Conservation (phyloP, 2,113 vertebrate genomes). For the Malurus alboscapulatus region DNA sequence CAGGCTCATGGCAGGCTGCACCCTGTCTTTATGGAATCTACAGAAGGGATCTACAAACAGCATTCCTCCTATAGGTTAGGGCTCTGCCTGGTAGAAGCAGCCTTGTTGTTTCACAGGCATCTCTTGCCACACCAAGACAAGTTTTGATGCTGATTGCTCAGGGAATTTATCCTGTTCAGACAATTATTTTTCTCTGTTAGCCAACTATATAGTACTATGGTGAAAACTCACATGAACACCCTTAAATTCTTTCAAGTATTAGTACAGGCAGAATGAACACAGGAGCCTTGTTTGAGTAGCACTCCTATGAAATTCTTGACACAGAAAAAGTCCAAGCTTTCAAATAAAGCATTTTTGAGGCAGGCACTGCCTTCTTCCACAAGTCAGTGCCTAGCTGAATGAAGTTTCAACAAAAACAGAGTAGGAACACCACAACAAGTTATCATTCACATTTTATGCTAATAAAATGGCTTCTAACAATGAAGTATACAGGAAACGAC, state of each 20-base stretch:
- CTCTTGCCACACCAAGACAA: neutral
- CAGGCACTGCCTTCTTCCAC: neutral
- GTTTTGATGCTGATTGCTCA: neutral
- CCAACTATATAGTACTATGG: neutral
- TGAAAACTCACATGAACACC: slow-evolving; percentile 7
- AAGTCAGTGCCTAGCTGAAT: neutral
- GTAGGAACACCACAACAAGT: neutral
- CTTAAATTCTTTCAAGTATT: slow-evolving; percentile 34
- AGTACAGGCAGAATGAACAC: slow-evolving; percentile 25
- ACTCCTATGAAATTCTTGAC: neutral
- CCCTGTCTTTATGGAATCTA: neutral
- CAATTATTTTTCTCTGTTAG: neutral
- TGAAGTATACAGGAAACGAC: neutral
- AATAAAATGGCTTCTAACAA: neutral
- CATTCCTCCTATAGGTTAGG: neutral
- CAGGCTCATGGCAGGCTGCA: neutral
- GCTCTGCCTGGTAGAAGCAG: neutral
- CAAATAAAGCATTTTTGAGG: neutral
- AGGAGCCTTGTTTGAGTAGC: slow-evolving; percentile 23
- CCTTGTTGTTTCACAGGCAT: neutral
- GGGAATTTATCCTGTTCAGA: neutral
- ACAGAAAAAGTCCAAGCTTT: slow-evolving; percentile 1
- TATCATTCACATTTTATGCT: neutral
- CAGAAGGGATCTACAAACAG: neutral
- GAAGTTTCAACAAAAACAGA: neutral